Percentiles rank a stretch among this genome's conserved stretches.
These are phyloP conservation scores for Drosophila flavopinicola DNA, from an alignment of 2,888 invertebrate genomes.

Conservation along the genomic window DNA sequence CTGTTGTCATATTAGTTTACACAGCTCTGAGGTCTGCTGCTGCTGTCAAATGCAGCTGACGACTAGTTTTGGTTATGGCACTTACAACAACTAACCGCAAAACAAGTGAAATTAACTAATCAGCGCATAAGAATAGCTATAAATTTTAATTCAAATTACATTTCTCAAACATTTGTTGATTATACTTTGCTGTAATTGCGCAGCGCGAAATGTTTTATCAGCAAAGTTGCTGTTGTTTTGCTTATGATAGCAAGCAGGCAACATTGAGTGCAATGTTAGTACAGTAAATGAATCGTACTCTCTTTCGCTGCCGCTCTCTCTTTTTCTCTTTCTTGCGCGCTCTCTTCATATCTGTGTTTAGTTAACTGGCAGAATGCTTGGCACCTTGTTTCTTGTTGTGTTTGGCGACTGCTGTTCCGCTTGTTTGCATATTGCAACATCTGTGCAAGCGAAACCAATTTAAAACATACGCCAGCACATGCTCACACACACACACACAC, in stretches of 20 bases:
- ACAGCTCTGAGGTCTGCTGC: constrained; percentile 1
- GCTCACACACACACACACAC: constrained; percentile 30
- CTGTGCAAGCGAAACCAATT: constrained; percentile 74
- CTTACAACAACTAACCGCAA: constrained; percentile 28
- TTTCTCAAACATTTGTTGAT: constrained; percentile 1
- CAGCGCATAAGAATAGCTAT: constrained; percentile 3
- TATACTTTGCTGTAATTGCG: constrained; percentile 20
- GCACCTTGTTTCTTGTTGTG: constrained; percentile 54
- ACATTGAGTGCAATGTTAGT: constrained; percentile 8
- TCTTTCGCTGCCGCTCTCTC: background rate
- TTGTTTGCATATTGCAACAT: constrained; percentile 77
- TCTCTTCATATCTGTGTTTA: constrained; percentile 3
- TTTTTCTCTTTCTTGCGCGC: background rate
- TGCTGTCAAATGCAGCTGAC: constrained; percentile 4
- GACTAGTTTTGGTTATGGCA: constrained; percentile 7
- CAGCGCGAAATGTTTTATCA: constrained; percentile 40
- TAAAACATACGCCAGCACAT: constrained; percentile 70
- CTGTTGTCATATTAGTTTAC: constrained; percentile 15
- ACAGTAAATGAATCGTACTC: constrained; percentile 27
- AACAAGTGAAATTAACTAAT: constrained; percentile 28
- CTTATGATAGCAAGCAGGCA: constrained; percentile 7
- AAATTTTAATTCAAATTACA: constrained; percentile 11
- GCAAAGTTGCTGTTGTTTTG: constrained; percentile 21
- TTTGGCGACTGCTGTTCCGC: constrained; percentile 61
- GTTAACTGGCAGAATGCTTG: constrained; percentile 32